Percentiles rank a stretch among this genome's conserved stretches.
phyloP scores from a whole-genome alignment of 2,113 vertebrate genomes.

The Cheilinus undulatus region DNA sequence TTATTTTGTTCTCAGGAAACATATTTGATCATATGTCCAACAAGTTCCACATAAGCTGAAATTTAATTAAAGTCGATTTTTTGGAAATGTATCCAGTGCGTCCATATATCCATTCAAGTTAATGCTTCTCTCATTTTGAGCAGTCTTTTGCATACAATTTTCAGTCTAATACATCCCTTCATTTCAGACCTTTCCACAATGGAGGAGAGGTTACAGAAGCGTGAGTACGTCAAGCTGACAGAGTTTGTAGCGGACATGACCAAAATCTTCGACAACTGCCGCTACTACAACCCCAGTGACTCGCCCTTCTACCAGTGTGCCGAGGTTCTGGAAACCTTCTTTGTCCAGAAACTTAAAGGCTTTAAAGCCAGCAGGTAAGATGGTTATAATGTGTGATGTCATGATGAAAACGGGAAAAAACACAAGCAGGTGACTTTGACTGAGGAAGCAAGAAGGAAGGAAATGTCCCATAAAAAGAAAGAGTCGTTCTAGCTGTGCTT shows the following conservation, averaged over 20 bases:
- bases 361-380: slow-evolving; percentile 99
- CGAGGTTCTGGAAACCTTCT: slow-evolving; percentile 98
- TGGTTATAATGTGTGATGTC: slow-evolving; percentile 11
- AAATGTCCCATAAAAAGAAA: background rate
- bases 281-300: slow-evolving; percentile 99
- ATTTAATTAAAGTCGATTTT: slow-evolving; percentile 50
- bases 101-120: slow-evolving; percentile 7
- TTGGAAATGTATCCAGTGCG: slow-evolving; percentile 27
- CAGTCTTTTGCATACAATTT: too few species aligned
- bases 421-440: slow-evolving; percentile 7
- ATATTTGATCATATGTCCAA: slow-evolving; percentile 50
- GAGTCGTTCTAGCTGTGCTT: slow-evolving; percentile 8
- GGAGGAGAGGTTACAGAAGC: slow-evolving; percentile 95
- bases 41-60: slow-evolving; percentile 54
- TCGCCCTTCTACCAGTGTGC: slow-evolving; percentile 99
- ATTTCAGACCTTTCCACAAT: slow-evolving; percentile 94
- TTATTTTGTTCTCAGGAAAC: slow-evolving; percentile 46
- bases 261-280: slow-evolving; percentile 99
- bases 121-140: slow-evolving; percentile 22
- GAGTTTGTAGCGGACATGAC: slow-evolving; percentile 99
- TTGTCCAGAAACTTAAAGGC: slow-evolving; percentile 99
- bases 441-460: background rate
- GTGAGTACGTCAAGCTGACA: slow-evolving; percentile 95
- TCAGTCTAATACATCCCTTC: background rate
- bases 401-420: background rate